Percentiles rank a stretch among this genome's conserved stretches.
Evolutionary conservation across 2,888 invertebrate genomes (phyloP).

Genomic region (Camponotus fellah): DNA sequence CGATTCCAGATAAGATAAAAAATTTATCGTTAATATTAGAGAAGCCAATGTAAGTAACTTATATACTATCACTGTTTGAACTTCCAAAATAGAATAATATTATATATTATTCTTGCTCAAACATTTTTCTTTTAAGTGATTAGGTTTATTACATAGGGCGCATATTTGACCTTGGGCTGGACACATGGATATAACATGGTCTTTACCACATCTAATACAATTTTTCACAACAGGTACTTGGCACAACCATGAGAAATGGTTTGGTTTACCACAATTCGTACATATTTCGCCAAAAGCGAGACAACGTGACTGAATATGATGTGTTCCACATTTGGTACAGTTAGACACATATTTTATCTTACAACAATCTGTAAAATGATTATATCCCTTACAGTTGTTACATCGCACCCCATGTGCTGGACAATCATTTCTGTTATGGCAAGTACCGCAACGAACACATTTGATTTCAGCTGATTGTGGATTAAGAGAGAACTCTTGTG

Average conservation of each 20-base stretch:
- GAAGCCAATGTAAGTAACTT: neutral
- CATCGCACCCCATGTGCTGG: constrained; percentile 35
- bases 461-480: neutral
- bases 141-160: constrained; percentile 45
- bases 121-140: constrained; percentile 38
- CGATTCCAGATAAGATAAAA: neutral
- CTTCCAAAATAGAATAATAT: neutral
- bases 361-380: constrained; percentile 34
- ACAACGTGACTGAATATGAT: constrained; percentile 52
- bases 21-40: neutral
- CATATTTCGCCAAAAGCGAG: constrained; percentile 54
- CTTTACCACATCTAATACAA: constrained; percentile 24
- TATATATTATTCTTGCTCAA: neutral
- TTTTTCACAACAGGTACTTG: constrained; percentile 13
- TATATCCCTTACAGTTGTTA: constrained; percentile 27
- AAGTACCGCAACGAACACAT: constrained; percentile 41
- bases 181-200: constrained; percentile 38
- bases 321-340: constrained; percentile 49
- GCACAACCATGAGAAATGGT: constrained; percentile 58
- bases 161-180: constrained; percentile 51
- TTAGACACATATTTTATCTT: constrained; percentile 19
- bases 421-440: constrained; percentile 24
- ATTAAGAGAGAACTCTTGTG: neutral
- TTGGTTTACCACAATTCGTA: constrained; percentile 47
- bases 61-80: neutral